Evolutionary conservation across 1,140 invertebrate genomes (phyloP).

Genomic region (Ooceraea biroi): DNA sequence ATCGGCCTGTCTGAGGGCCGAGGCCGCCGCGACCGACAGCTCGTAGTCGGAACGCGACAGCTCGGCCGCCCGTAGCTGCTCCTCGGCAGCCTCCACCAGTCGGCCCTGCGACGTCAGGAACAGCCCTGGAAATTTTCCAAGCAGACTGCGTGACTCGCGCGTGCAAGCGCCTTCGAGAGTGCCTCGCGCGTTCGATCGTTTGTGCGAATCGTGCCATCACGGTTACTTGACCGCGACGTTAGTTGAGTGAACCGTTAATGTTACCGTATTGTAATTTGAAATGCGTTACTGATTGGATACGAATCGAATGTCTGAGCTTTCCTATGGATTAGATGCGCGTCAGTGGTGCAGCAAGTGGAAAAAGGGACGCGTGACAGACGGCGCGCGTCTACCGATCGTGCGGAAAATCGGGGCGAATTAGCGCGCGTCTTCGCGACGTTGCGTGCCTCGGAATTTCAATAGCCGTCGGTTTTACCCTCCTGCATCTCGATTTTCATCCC

Average conservation of each 20-base stretch:
- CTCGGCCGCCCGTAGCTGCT: constrained; percentile 91
- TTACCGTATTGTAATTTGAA: too few relatives aligned
- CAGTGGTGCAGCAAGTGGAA: too few relatives aligned
- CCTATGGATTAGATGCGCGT: too few relatives aligned
- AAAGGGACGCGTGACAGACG: not conserved
- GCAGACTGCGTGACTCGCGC: constrained; percentile 1
- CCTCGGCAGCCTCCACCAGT: constrained; percentile 92
- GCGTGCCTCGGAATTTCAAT: constrained; percentile 69
- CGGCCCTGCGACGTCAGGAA: constrained; percentile 93
- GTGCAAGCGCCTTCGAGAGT: constrained; percentile 10
- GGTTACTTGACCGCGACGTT: too few relatives aligned
- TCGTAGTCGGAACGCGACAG: constrained; percentile 93
- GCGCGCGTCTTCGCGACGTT: not conserved
- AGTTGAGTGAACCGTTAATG: too few relatives aligned
- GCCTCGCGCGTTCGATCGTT: not conserved
- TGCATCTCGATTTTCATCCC: constrained; percentile 4
- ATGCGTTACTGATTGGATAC: too few relatives aligned
- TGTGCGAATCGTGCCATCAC: not conserved
- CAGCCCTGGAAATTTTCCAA: constrained; percentile 89
- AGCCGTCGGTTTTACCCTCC: constrained; percentile 53
- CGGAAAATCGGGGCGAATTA: constrained; percentile 10
- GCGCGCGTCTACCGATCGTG: not conserved
- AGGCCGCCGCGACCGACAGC: constrained; percentile 94
- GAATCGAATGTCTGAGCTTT: too few relatives aligned
- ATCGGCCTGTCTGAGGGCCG: constrained; percentile 92